Evolutionary conservation across 2,888 invertebrate genomes (phyloP).

Genomic region (Drosophila seclusa): DNA sequence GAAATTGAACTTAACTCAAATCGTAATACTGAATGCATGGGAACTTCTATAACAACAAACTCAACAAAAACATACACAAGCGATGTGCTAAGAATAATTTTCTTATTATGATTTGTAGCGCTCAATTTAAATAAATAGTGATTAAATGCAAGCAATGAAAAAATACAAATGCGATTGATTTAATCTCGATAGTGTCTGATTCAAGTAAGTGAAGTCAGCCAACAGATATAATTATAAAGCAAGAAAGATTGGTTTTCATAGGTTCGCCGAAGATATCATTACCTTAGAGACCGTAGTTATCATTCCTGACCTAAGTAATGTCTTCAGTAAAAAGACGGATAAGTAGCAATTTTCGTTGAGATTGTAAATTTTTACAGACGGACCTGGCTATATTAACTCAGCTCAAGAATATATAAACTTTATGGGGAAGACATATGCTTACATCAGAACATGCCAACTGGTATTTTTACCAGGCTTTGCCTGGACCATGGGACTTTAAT

Average conservation of each 20-base stretch:
- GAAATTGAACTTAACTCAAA: slow-evolving; percentile 15
- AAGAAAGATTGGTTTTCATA: neutral
- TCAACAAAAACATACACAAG: neutral
- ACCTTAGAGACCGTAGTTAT: neutral
- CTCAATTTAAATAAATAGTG: slow-evolving; percentile 55
- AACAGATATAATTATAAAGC: neutral
- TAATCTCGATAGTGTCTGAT: neutral
- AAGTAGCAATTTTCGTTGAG: neutral
- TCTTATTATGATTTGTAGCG: slow-evolving; percentile 52
- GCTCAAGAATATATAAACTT: neutral
- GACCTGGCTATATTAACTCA: neutral
- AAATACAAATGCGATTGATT: neutral
- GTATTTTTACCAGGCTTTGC: too few species aligned
- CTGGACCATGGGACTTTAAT: neutral
- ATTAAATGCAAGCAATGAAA: slow-evolving; percentile 54
- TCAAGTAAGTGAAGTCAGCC: neutral
- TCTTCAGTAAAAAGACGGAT: neutral
- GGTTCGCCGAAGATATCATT: neutral
- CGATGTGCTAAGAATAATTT: slow-evolving; percentile 1
- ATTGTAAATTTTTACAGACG: neutral
- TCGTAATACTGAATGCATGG: slow-evolving; percentile 57
- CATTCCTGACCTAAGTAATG: neutral
- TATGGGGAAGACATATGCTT: neutral
- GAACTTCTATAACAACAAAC: slow-evolving; percentile 41
- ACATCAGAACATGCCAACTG: neutral